Percentiles rank a stretch among this genome's conserved stretches.
phyloP scores from a whole-genome alignment of 2,888 invertebrate genomes.

The Cabera pusaria region DNA sequence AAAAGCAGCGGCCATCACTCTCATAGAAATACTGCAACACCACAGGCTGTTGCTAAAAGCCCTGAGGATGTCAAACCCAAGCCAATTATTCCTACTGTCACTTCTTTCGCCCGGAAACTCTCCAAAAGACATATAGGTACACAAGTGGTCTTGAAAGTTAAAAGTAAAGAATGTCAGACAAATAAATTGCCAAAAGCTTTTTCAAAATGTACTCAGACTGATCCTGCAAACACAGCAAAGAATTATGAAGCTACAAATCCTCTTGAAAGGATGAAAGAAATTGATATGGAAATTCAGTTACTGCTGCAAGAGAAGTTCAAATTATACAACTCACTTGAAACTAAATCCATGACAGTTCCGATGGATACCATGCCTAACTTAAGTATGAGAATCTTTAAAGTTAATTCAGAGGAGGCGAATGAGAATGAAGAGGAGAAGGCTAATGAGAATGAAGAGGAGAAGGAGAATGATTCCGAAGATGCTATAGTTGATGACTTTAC shows the following conservation, averaged over 20 bases:
- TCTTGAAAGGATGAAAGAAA: conserved; percentile 83
- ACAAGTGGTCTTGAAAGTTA: conserved; percentile 50
- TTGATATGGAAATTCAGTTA: conserved; percentile 83
- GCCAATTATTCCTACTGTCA: conserved; percentile 30
- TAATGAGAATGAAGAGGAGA: conserved; percentile 36
- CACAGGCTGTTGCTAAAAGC: conserved; percentile 36
- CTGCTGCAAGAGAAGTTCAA: conserved; percentile 83
- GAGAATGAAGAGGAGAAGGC: conserved; percentile 37
- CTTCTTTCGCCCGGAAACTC: conserved; percentile 36
- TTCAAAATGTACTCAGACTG: conserved; percentile 55
- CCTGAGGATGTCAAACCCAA: conserved; percentile 42
- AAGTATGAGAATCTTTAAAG: conserved; percentile 71
- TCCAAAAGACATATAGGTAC: conserved; percentile 45
- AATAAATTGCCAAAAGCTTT: conserved; percentile 43
- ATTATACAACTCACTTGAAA: conserved; percentile 78
- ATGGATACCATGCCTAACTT: conserved; percentile 51
- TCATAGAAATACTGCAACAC: conserved; percentile 59
- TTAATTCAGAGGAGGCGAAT: conserved; percentile 41
- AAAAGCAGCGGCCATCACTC: conserved; percentile 54
- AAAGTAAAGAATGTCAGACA: conserved; percentile 57
- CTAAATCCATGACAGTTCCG: conserved; percentile 40
- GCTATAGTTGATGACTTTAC: conserved; percentile 65
- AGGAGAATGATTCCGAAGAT: conserved; percentile 42
- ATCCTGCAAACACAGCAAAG: conserved; percentile 32
- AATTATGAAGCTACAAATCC: conserved; percentile 42